A percentile compares a stretch with the other conserved stretches of the same genome.
Conservation (phyloP, 2,797 vertebrate genomes). For the Paramormyrops hopkinsi region DNA sequence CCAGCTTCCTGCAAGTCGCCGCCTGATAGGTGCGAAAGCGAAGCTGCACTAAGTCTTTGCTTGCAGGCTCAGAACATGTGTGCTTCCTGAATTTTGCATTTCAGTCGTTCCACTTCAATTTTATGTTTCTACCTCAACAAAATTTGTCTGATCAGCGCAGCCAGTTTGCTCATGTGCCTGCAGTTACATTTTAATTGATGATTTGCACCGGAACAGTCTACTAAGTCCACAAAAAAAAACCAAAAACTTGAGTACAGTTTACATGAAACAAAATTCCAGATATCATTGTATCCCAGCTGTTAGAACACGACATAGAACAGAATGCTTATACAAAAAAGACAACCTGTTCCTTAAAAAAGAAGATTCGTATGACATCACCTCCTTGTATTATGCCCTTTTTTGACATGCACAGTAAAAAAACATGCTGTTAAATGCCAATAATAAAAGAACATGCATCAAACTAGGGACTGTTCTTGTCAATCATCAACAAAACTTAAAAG, state of each 20-base stretch:
- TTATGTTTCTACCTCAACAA: neutral
- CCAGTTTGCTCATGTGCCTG: neutral
- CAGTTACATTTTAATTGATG: neutral
- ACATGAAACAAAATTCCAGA: constrained; percentile 1
- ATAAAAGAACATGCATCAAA: neutral
- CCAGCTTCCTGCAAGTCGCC: neutral
- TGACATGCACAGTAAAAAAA: neutral
- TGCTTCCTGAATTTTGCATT: neutral
- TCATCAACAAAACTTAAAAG: neutral
- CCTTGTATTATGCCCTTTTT: neutral
- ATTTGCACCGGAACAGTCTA: neutral
- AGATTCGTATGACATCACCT: neutral
- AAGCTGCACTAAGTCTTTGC: neutral
- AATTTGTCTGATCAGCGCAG: neutral
- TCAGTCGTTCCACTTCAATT: neutral
- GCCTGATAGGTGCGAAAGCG: neutral
- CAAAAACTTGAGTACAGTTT: neutral
- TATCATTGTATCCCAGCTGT: neutral
- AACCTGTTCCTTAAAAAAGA: neutral
- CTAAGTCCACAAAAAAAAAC: neutral
- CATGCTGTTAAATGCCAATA: neutral
- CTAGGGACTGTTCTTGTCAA: neutral
- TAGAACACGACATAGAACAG: neutral
- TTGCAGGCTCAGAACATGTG: neutral
- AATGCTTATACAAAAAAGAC: neutral